Base-by-base conservation (phyloP, 2,113 vertebrate genomes). In the Natator depressus region DNA sequence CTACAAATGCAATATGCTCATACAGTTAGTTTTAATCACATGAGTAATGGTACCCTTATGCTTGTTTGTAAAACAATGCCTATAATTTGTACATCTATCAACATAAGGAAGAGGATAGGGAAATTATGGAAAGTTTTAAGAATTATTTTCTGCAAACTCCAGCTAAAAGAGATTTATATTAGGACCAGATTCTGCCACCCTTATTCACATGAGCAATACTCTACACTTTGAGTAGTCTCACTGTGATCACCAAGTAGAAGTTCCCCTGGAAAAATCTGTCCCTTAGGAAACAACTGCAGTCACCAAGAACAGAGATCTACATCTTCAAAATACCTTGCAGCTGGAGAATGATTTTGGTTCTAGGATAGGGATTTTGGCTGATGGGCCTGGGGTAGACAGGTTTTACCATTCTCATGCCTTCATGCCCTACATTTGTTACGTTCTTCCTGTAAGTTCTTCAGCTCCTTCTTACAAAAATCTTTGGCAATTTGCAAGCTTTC, bases 401-500 rank as follows among this genome's bases (percentile, higher is more conserved):
- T 75, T 96, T 94, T 93, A 89, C 46, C 27, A 1, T 59, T 88
- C 85, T 93, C 88, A 91, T 84, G 90, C 91, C 89, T 96, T 94
- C 92, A 93, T 96, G 53, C 86, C 75, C 35, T 91, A 79, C 91
- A 89, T 92, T 82, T 90, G 84, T 89, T 89, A 93, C 89, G 85
- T 89, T 87, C 90, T 89, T 97, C 55, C 89, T 91, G n/a, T 89
- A 80, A 82, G 97, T 94, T 93, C 93, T 90, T 91, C 55, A 95
- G 95, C 89, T 96, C 88, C 89, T 94, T 89, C 75, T 97, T 91
- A 93, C 72, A 95, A 95, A 95, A 95, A 95, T 83, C 78, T 85
- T 86, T 96, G 90, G 94, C 84, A 97, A 95, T 96, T 97, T 97
- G 95, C 90, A 98, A 95, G 97, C 47, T 46, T 89, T 96, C 72